Base-by-base conservation (phyloP, 2,888 invertebrate genomes). In the Laothoe populi region DNA sequence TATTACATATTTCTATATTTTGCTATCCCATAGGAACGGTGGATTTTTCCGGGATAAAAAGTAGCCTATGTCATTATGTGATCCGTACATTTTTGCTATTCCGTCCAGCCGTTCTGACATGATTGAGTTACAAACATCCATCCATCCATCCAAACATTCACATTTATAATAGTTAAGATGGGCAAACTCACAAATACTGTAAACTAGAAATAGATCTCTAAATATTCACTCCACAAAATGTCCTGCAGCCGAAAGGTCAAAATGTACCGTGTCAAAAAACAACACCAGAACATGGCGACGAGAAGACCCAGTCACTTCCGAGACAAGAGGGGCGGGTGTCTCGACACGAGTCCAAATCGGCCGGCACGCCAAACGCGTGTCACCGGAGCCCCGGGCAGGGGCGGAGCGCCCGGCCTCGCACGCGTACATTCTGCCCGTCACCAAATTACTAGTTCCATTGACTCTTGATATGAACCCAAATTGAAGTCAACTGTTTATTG, bases 321-420 rank as follows among this genome's bases (percentile, higher is more conserved):
- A 53, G 53, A 53, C 53, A 31, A 53, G 53, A 53, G 53, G 53
- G 53, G 53, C 53, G 53, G 35, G 46, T 24, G 46, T 24, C 23
- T 4, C 60, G 62, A 62, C 63, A 61, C 53, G 79, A 26, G 53
- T 35, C 31, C 78, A 60, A 48, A 48, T 46, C 58, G 57, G 35
- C 46, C 35, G 62, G 24, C 82, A 83, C 87, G 87, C 88, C 85
- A 86, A 83, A 82, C 70, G 77, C 68, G 78, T 88, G 89, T 88
- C 73, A 75, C 74, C 73, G 73, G 71, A 74, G 71, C 64, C 78
- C 83, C 81, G 82, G 85, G 79, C 78, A 64, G 76, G 78, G 85
- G 84, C 82, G 83, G 83, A 77, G 82, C 78, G 65, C 72, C 70
- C 75, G 78, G 78, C 75, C 72, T 65, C 68, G 68, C 79, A 75